Evolutionary conservation across 2,888 invertebrate species (phyloP), one percentile per base, ranked within the genome.

Genomic region (Drosophila buzzatii): DNA sequence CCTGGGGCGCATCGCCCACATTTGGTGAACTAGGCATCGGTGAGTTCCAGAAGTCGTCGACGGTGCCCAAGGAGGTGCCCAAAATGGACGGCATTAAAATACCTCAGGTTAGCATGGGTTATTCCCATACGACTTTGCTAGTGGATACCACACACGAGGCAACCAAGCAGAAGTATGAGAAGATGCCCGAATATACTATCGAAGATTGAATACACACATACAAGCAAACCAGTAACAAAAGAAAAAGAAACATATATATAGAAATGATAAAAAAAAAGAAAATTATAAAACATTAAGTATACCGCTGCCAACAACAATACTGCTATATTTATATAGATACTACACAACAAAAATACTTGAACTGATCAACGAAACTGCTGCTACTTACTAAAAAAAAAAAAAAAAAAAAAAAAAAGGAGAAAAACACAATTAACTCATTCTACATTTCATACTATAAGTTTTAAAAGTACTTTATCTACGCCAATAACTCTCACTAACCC

Each of bases 1-100:
- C 97, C 35, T 98, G 98, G 98, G 98, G 98, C 4, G 96, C 97
- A n/a, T 96, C 97, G 45, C 98, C 98, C 0, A 98, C 98, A 4
- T 98, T 96, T 89, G 99, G 99, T 0, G 98, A 98, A 94, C 94
- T 99, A 94, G 98, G 98, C 72, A 96, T 97, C 73, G 98, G 98
- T 0, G 98, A 98, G 82, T 95, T 96, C 89, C 96, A 96, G 85
- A 98, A 97, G 91, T 98, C 98, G 0, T 96, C 97, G 3, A 96
- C 98, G 2, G 95, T 95, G 37, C 98, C 98, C 27, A 96, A 97
- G 93, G 98, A 98, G 94, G 97, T 98, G 82, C 95, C 94, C 57
- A 95, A 95, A 70, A 94, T 97, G 93, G 96, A 96, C 62, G 96
- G 96, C 41, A 93, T 97, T 70, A 96, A 96, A 93, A 95, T 97